A percentile compares a stretch with the other conserved stretches of the same genome.
Evolutionary conservation across 2,797 vertebrate species (phyloP).

Genomic region (Lates japonicus): DNA sequence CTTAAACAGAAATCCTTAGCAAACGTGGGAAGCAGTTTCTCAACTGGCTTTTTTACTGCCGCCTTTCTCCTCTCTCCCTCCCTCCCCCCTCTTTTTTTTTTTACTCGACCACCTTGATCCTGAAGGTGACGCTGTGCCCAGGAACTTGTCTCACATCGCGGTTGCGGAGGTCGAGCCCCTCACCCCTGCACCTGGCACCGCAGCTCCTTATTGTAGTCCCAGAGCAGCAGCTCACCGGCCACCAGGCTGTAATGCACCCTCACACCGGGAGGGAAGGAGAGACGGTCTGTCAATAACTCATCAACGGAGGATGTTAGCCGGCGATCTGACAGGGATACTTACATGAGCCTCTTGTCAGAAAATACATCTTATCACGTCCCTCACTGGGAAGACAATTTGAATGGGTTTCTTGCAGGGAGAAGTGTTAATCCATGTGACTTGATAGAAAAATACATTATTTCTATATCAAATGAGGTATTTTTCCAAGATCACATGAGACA

Average conservation of each 20-base stretch:
- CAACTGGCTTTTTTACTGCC: conserved; percentile 29
- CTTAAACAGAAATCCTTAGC: conserved; percentile 67
- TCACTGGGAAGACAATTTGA: conserved; percentile 88
- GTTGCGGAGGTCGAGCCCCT: conserved; percentile 91
- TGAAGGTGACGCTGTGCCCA: conserved; percentile 94
- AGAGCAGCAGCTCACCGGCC: conserved; percentile 91
- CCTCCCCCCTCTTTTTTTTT: too few species aligned
- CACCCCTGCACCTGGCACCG: conserved; percentile 93
- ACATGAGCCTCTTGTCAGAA: conserved; percentile 96
- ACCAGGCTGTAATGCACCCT: conserved; percentile 96
- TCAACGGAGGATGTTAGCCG: not conserved
- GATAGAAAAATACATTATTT: not conserved
- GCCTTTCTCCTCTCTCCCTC: too few species aligned
- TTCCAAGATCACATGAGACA: conserved; percentile 42
- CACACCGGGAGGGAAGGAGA: conserved; percentile 30
- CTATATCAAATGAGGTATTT: conserved; percentile 19
- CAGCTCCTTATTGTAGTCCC: conserved; percentile 88
- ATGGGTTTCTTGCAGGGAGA: conserved; percentile 74
- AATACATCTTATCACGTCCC: conserved; percentile 94
- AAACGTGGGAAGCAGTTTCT: conserved; percentile 69
- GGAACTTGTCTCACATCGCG: conserved; percentile 96
- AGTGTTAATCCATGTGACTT: conserved; percentile 12
- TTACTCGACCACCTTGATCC: conserved; percentile 89
- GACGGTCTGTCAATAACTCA: conserved; percentile 45
- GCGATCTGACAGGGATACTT: conserved; percentile 80